Conservation (phyloP, 2,888 invertebrate genomes). For the Syrphus vitripennis region DNA sequence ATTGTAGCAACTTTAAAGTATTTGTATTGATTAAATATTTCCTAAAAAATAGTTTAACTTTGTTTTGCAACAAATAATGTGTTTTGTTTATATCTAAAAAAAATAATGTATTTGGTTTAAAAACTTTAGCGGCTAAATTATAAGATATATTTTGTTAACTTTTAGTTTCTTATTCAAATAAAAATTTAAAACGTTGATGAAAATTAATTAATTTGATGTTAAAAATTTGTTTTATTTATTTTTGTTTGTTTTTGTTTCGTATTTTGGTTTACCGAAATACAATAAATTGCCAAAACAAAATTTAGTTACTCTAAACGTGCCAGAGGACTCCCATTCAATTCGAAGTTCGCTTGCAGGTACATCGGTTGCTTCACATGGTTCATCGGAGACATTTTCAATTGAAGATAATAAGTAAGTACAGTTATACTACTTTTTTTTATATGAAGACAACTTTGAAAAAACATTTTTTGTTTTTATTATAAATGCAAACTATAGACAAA, state of each 20-base stretch:
- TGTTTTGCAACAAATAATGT: conserved; percentile 31
- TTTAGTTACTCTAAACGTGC: conserved; percentile 80
- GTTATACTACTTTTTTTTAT: neutral
- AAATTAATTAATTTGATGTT: conserved; percentile 42
- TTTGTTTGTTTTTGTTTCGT: conserved; percentile 51
- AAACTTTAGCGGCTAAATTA: neutral
- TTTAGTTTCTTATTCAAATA: conserved; percentile 27
- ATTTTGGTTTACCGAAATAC: conserved; percentile 56
- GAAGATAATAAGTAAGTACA: conserved; percentile 80
- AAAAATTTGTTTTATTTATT: conserved; percentile 28
- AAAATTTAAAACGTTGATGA: conserved; percentile 26
- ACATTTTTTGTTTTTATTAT: no score
- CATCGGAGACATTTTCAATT: conserved; percentile 80
- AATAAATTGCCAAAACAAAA: conserved; percentile 68
- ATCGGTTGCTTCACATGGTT: conserved; percentile 80
- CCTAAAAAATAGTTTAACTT: conserved; percentile 1
- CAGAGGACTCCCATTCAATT: conserved; percentile 80
- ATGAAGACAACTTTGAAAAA: neutral
- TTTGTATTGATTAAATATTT: conserved; percentile 46
- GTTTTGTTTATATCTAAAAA: conserved; percentile 27
- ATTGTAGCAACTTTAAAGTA: conserved; percentile 36
- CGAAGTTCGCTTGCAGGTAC: conserved; percentile 81
- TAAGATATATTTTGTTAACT: neutral
- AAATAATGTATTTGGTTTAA: neutral
- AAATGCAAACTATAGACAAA: no score